phyloP scores from a whole-genome alignment of 2,113 vertebrate species.

The Sciurus niger region DNA sequence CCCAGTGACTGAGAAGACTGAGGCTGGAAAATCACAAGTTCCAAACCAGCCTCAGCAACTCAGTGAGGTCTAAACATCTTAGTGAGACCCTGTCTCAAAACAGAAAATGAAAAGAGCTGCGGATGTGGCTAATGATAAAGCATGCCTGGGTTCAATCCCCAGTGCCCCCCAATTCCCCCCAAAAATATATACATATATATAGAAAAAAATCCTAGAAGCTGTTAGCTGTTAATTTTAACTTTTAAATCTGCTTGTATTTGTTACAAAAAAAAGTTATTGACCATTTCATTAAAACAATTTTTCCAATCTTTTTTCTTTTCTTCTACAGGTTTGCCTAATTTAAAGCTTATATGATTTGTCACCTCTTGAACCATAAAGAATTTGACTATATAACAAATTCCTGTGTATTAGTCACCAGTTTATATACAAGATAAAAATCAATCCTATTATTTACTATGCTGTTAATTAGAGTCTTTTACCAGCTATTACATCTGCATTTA shows the following conservation, averaged over 20 bases:
- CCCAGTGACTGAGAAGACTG: no score
- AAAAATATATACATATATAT: not conserved
- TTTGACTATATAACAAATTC: constrained; percentile 38
- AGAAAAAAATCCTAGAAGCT: not conserved
- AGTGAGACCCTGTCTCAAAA: no score
- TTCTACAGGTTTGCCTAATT: constrained; percentile 6
- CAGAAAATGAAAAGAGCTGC: no score
- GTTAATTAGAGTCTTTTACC: constrained; percentile 30
- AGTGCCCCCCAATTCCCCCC: no score
- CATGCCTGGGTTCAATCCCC: no score
- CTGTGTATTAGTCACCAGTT: constrained; percentile 46
- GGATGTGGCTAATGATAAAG: no score
- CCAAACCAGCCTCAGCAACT: no score
- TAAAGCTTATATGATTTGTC: constrained; percentile 45
- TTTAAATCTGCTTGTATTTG: not conserved
- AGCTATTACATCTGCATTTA: not conserved
- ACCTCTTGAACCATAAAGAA: constrained; percentile 33
- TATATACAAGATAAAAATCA: constrained; percentile 63
- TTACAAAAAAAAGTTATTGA: not conserved
- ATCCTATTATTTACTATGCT: not conserved
- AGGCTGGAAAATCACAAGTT: no score
- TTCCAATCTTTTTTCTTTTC: constrained; percentile 67
- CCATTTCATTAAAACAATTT: not conserved
- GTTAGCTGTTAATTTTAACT: constrained; percentile 5
- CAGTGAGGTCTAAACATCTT: no score